These are phyloP conservation scores for Catharus fuscescens DNA, from an alignment of 2,113 vertebrate genomes.

Conservation along the genomic window DNA sequence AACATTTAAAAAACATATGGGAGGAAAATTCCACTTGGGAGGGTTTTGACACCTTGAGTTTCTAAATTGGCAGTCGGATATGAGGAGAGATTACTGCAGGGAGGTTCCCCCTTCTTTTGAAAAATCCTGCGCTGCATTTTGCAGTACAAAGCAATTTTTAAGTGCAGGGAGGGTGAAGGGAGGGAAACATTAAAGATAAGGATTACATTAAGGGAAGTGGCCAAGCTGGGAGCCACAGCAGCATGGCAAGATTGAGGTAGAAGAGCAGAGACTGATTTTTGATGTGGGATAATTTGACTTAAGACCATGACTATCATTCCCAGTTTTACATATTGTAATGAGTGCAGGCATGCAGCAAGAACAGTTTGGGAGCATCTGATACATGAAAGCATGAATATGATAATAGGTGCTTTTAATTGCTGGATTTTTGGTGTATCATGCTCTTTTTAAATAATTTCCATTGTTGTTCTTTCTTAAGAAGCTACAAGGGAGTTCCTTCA, in stretches of 20 bases:
- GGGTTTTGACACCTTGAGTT: background rate
- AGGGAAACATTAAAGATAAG: background rate
- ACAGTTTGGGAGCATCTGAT: constrained; percentile 39
- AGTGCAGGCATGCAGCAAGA: constrained; percentile 4
- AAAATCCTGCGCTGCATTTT: background rate
- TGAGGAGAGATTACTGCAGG: background rate
- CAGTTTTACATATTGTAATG: constrained; percentile 39
- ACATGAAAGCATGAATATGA: constrained; percentile 32
- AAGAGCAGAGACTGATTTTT: constrained; percentile 20
- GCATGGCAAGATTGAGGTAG: background rate
- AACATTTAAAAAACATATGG: background rate
- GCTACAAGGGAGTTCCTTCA: background rate
- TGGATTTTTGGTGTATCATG: background rate
- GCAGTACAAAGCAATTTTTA: background rate
- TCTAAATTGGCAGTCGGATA: background rate
- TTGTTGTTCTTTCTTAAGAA: background rate
- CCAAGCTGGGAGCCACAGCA: background rate
- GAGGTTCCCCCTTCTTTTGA: background rate
- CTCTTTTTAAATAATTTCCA: background rate
- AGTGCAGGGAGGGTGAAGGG: background rate
- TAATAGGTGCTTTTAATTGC: constrained; percentile 38
- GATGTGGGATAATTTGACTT: constrained; percentile 18
- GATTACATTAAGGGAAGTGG: background rate
- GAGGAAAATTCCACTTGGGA: background rate
- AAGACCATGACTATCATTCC: background rate